phyloP scores from a whole-genome alignment of 2,797 vertebrate genomes.

The Gila robusta region DNA sequence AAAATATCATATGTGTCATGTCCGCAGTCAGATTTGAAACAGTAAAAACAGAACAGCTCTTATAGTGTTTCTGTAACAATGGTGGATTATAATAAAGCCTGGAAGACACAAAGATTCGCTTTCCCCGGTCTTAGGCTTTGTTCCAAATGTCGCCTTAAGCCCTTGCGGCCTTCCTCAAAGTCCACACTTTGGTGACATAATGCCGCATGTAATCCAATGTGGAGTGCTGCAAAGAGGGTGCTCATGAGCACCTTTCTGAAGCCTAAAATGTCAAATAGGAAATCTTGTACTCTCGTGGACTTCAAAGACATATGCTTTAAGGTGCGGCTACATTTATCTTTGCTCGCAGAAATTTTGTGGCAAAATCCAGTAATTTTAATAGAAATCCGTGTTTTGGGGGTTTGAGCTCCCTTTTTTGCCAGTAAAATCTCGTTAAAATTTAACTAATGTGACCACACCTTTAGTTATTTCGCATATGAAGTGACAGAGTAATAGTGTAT shows the following conservation, averaged over 20 bases:
- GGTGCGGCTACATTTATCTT: background rate
- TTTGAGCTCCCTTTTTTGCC: background rate
- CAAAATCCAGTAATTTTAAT: background rate
- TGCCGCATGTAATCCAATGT: background rate
- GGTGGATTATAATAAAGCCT: conserved; percentile 1
- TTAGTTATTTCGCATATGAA: background rate
- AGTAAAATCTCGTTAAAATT: background rate
- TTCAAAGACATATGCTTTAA: background rate
- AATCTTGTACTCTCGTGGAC: background rate
- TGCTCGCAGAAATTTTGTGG: background rate
- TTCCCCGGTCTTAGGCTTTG: background rate
- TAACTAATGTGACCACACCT: background rate
- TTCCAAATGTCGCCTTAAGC: conserved; percentile 4
- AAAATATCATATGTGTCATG: background rate
- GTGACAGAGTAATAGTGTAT: background rate
- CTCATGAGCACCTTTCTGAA: background rate
- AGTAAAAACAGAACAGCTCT: background rate
- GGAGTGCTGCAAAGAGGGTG: background rate
- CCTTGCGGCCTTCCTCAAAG: background rate
- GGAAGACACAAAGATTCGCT: background rate
- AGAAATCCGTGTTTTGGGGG: background rate
- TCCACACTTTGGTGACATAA: background rate
- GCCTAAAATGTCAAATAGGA: background rate
- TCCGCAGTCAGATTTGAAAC: background rate
- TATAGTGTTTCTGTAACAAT: background rate